Evolutionary conservation across 2,113 vertebrate genomes (phyloP), one percentile per base, ranked within the genome.

Genomic region (Thymallus thymallus): DNA sequence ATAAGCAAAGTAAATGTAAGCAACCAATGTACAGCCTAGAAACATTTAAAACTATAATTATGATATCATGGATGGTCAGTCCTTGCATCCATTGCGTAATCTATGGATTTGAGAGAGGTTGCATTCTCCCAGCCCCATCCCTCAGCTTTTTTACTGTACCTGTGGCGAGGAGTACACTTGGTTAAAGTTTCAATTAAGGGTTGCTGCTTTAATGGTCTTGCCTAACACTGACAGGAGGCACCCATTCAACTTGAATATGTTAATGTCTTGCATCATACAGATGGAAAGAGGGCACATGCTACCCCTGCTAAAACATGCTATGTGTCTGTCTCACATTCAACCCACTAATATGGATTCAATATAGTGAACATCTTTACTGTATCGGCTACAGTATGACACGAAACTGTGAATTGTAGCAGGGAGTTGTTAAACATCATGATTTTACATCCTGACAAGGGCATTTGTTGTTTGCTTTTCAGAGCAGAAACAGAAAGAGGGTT

Each of bases 401-500:
- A 51, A 51, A 16, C 56, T 60, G 56, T n/a, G 18, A 22, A 22
- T 60, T n/a, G 56, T 60, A 60, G n/a, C 20, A 60, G n/a, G 1
- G n/a, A 55, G 18, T 55, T 55, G 51, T 20, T 55, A 20, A 55
- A 60, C 7, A 5, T 60, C n/a, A 20, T 7, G n/a, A 29, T 64
- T 66, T 66, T 35, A 20, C 1, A 66, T 30, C 26, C 29, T 20
- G 30, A 35, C 45, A 48, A 73, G 24, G 48, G 23, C 26, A 32
- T 61, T 61, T 71, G 72, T 26, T 82, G 62, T 82, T 63, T 76
- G 78, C 90, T 71, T 95, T 92, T 77, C 90, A 98, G 96, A 88
- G 96, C 96, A 0, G 96, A 98, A 90, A 98, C 95, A 0, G 96
- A 97, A 83, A 87, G 96, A 82, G 96, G 96, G 20, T 89, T 97